Percentiles rank a stretch among this genome's conserved stretches.
These are phyloP conservation scores for Pituophis catenifer DNA, from an alignment of 2,113 vertebrate genomes.

Conservation along the genomic window DNA sequence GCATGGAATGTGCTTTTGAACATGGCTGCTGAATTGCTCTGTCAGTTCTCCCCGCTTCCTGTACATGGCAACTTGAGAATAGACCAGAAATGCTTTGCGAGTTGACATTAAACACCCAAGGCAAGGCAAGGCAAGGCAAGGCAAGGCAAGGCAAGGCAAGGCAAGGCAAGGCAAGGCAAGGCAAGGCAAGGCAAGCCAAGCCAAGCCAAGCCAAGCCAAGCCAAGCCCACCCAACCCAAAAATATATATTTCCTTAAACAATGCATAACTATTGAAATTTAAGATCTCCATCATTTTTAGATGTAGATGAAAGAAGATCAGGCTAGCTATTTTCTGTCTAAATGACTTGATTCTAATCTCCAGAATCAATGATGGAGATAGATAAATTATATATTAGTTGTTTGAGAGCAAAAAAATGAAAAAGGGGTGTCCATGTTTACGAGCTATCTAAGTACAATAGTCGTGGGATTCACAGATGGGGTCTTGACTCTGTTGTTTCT, in stretches of 20 bases:
- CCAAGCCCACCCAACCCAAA: neutral
- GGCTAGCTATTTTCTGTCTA: neutral
- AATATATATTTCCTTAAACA: neutral
- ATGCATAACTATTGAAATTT: neutral
- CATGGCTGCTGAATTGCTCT: no score
- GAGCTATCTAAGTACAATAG: neutral
- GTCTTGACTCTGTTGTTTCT: neutral
- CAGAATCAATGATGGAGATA: neutral
- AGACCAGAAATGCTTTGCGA: no score
- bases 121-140: neutral
- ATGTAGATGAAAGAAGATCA: neutral
- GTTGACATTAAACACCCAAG: neutral
- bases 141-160: neutral
- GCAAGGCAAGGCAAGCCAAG: neutral
- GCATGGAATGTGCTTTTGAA: no score
- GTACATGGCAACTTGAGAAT: no score
- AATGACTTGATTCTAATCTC: neutral
- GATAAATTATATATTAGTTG: neutral
- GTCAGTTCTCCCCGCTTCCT: no score
- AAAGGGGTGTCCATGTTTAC: neutral
- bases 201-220: neutral
- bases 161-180: neutral
- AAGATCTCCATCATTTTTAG: neutral
- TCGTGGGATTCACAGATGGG: neutral
- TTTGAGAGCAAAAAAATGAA: neutral